phyloP scores from a whole-genome alignment of 2,797 vertebrate genomes.

The Ficedula albicollis region DNA sequence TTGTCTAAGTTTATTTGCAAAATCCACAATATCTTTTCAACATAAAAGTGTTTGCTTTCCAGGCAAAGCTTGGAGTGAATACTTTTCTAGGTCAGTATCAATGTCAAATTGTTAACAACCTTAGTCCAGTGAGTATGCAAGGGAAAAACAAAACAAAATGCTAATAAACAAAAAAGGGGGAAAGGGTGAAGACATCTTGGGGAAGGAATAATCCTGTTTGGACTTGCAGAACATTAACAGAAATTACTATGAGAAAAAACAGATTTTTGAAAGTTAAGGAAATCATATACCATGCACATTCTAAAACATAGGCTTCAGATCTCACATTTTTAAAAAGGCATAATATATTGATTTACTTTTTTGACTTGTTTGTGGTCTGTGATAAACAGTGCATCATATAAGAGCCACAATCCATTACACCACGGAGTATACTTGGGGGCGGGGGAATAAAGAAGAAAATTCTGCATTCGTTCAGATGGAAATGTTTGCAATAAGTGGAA shows the following conservation, averaged over 20 bases:
- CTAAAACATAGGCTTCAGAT: background rate
- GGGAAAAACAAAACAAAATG: background rate
- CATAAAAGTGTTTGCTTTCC: constrained; percentile 12
- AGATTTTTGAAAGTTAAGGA: background rate
- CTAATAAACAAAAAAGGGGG: background rate
- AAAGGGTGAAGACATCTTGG: background rate
- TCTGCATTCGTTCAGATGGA: background rate
- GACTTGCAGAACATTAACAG: background rate
- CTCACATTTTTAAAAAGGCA: background rate
- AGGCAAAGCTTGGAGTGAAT: background rate
- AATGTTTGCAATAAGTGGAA: background rate
- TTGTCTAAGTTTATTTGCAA: background rate
- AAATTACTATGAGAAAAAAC: background rate
- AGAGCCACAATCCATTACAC: background rate
- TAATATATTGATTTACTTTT: background rate
- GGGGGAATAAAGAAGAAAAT: background rate
- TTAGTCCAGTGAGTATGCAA: background rate
- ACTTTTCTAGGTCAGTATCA: constrained; percentile 1
- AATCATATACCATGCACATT: background rate
- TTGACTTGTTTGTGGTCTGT: background rate
- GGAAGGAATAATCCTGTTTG: background rate
- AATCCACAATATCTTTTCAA: constrained; percentile 12
- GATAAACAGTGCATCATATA: background rate
- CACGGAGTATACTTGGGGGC: rapidly evolving
- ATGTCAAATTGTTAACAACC: constrained; percentile 7